These are phyloP conservation scores for Eunapius fragilis DNA, from an alignment of 37 sponge, comb jelly and placozoan genomes.

Conservation along the genomic window DNA sequence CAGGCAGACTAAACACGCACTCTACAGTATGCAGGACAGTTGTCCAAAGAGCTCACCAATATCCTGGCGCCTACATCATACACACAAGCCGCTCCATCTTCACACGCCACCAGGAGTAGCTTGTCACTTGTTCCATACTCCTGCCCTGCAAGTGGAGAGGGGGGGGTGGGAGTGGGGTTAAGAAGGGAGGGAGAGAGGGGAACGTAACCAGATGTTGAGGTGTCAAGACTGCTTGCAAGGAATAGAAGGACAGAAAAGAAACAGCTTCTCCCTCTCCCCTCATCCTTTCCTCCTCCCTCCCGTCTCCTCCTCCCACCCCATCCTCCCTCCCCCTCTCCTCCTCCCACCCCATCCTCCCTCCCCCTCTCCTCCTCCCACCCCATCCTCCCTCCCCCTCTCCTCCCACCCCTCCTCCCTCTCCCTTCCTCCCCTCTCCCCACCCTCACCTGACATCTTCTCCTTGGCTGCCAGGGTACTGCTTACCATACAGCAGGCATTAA, in stretches of 20 bases:
- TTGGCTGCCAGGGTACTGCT: background rate
- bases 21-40: no score
- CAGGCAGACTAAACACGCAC: no score
- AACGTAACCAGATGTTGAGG: background rate
- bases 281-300: background rate
- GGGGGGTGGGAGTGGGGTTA: background rate
- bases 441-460: slow-evolving; percentile 11
- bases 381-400: background rate
- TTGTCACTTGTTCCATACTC: slow-evolving; percentile 58
- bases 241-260: no score
- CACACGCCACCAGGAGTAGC: slow-evolving; percentile 59
- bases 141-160: slow-evolving; percentile 20
- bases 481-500: slow-evolving; percentile 43
- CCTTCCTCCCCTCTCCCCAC: background rate
- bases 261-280: background rate
- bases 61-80: slow-evolving; percentile 46
- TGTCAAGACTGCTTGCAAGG: background rate
- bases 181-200: background rate
- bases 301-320: background rate
- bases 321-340: background rate
- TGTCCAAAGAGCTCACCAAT: background rate
- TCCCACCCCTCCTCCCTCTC: background rate
- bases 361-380: background rate
- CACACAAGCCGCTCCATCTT: slow-evolving; percentile 27
- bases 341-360: background rate